Evolutionary conservation across 2,888 invertebrate genomes (phyloP), one percentile per base, ranked within the genome.

Genomic region (Rotaria macrura): DNA sequence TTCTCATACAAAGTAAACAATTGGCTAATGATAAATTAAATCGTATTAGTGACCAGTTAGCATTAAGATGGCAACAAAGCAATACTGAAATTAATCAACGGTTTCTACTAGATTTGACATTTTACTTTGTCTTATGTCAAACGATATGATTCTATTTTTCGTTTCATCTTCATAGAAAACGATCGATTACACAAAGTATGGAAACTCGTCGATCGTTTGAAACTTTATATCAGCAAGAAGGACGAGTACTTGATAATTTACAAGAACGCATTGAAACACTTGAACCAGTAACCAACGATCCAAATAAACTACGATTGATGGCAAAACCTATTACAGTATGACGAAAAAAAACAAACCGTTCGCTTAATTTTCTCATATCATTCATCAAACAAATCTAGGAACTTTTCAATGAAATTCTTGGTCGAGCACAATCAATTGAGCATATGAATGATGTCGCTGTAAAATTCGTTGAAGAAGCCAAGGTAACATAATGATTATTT

Each of bases 371-470:
- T 52, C 29, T 49, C 10, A 7, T 14, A 10, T 14, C 2, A 7
- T 14, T 14, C 10, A 7, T 43, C 10, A 34, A 9, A 5, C 29
- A 34, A 9, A 14, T 34, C 6, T 79, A 79, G 79, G 79, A 79
- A 5, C 17, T 43, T 20, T 79, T 79, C 20, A 40, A 79, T 43
- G 79, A 79, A 25, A 43, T 79, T 79, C 79, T 40, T n/a, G 23
- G 17, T 25, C 79, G 14, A 43, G 40, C 79, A 12, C 79, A 79
- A 79, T 14, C 40, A 1, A 43, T 79, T 43, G 79, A 79, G n/a
- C 43, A 79, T n/a, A 79, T 79, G 79, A 79, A 79, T 25, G 79
- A 79, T 79, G 79, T 79, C 25, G 79, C 79, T n/a, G 79, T 79
- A 7, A 79, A 79, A 79, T 79, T 79, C 12, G 43, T 79, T 23